A percentile compares a stretch with the other conserved stretches of the same genome.
Conservation (phyloP, 2,888 invertebrate species). For the Mylabris sibirica region DNA sequence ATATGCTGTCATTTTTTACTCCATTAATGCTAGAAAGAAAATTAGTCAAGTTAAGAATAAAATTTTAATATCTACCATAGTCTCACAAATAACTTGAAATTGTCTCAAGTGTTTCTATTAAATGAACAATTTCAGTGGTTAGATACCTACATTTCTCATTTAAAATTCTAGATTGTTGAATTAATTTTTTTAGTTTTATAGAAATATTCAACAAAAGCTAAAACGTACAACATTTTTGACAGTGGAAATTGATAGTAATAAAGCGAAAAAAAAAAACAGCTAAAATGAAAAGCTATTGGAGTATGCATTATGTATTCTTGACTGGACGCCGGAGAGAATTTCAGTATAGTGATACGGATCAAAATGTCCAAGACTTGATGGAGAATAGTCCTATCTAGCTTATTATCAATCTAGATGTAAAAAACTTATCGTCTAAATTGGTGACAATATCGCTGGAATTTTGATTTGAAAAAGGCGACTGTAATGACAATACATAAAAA, state of each 20-base stretch:
- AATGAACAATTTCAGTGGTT: neutral
- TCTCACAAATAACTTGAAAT: neutral
- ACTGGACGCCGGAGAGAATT: constrained; percentile 5
- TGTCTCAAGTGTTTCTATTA: neutral
- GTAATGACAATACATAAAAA: neutral
- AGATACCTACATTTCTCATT: neutral
- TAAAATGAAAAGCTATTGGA: neutral
- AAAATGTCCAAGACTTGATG: constrained; percentile 12
- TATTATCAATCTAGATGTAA: constrained; percentile 6
- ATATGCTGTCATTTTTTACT: constrained; percentile 13
- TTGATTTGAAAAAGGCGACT: neutral
- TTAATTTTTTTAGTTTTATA: too few relatives aligned
- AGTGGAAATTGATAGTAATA: neutral
- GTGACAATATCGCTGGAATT: neutral
- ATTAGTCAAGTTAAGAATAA: neutral
- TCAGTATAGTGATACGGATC: constrained; percentile 11
- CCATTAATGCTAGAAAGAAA: constrained; percentile 8
- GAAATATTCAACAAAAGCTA: too few relatives aligned
- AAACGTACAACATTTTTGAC: neutral
- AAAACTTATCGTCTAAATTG: constrained; percentile 13
- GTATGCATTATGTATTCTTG: constrained; percentile 6
- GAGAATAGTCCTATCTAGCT: constrained; percentile 11
- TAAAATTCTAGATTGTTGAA: neutral
- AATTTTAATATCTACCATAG: constrained; percentile 5
- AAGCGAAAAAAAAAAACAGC: neutral